Evolutionary conservation across 2,113 vertebrate genomes (phyloP).

Genomic region (Chloropsis cyanopogon): DNA sequence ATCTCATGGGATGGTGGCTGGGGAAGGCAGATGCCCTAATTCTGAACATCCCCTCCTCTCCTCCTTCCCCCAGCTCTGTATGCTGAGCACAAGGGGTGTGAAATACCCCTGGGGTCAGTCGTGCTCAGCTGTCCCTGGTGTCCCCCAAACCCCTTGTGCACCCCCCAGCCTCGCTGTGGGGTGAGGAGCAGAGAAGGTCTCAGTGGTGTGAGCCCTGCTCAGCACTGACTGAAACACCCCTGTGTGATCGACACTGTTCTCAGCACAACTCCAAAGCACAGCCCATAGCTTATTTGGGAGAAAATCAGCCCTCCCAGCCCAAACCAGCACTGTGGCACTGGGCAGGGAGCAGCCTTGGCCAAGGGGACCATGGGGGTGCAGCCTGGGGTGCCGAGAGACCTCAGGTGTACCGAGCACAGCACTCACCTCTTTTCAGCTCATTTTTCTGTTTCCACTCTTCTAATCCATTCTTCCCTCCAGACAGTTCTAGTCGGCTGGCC

Average conservation of each 20-base stretch:
- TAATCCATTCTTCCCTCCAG: background rate
- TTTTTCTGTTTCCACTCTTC: background rate
- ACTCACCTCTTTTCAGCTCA: background rate
- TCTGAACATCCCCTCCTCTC: background rate
- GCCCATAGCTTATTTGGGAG: accelerated
- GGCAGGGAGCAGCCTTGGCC: background rate
- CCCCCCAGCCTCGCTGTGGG: background rate
- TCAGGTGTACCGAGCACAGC: background rate
- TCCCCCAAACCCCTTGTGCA: background rate
- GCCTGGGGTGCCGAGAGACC: background rate
- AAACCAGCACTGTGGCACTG: accelerated
- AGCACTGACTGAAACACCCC: background rate
- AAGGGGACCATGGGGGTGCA: accelerated
- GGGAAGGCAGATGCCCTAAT: background rate
- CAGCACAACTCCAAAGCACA: background rate
- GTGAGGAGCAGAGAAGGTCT: background rate
- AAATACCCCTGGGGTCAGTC: background rate
- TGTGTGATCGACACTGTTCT: accelerated
- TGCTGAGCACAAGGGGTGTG: background rate
- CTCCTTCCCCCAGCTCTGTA: background rate
- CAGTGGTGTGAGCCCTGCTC: background rate
- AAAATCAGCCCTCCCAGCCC: background rate
- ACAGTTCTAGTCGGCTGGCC: background rate
- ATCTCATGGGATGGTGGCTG: accelerated
- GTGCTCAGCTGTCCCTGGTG: background rate